Evolutionary conservation across 2,888 invertebrate genomes (phyloP).

Genomic region (Isotomurus palustris): DNA sequence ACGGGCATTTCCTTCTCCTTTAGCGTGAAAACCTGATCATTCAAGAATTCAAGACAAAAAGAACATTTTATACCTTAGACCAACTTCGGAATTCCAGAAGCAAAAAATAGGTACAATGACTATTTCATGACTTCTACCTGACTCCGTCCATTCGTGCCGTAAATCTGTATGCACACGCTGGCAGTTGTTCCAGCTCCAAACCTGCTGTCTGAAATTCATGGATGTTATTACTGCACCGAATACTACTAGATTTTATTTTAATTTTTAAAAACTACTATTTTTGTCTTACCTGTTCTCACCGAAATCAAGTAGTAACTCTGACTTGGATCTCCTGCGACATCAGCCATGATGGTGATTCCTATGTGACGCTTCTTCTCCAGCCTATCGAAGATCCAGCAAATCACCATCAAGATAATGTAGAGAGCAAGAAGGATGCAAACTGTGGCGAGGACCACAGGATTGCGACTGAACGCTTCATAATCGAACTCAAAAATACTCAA

Average conservation of each 20-base stretch:
- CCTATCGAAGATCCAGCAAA: slow-evolving; percentile 23
- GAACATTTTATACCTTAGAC: neutral
- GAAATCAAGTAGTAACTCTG: slow-evolving; percentile 34
- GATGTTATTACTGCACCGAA: neutral
- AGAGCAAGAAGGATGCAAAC: slow-evolving; percentile 21
- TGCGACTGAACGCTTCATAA: slow-evolving; percentile 17
- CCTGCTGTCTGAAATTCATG: slow-evolving; percentile 16
- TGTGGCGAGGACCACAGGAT: slow-evolving; percentile 28
- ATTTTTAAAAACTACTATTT: neutral
- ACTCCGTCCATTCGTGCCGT: slow-evolving; percentile 33
- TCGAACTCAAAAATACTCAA: slow-evolving; percentile 22
- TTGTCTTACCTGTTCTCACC: slow-evolving; percentile 24
- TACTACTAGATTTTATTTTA: neutral
- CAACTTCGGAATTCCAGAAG: neutral
- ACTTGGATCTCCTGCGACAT: slow-evolving; percentile 18
- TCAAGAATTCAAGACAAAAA: neutral
- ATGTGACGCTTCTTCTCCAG: slow-evolving; percentile 16
- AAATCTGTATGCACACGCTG: slow-evolving; percentile 33
- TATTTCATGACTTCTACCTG: slow-evolving; percentile 12
- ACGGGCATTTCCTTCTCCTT: slow-evolving; percentile 7
- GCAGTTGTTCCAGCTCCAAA: slow-evolving; percentile 40
- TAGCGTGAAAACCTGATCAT: neutral
- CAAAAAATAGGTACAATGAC: neutral
- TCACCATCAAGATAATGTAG: slow-evolving; percentile 22
- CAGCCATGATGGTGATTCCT: slow-evolving; percentile 36